A percentile compares a stretch with the other conserved stretches of the same genome.
Evolutionary conservation across 2,113 vertebrate genomes (phyloP).

Genomic region (human): GRCh38 chr12:27312501-27313000

Average conservation of each 20-base stretch:
- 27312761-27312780: neutral
- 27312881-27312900: neutral
- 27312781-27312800: neutral
- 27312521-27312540: conserved; percentile 47
- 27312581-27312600: conserved; percentile 97
- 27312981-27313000: too few relatives aligned
- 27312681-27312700: neutral
- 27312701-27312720: neutral
- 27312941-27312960: too few relatives aligned
- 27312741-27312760: neutral
- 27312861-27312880: neutral
- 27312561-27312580: conserved; percentile 98
- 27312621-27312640: conserved; percentile 99
- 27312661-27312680: conserved; percentile 95
- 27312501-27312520: conserved; percentile 20
- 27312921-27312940: too few relatives aligned
- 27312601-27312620: conserved; percentile 99
- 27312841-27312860: conserved; percentile 29
- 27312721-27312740: neutral
- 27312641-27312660: conserved; percentile 99
- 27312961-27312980: too few relatives aligned
- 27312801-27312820: neutral
- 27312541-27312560: conserved; percentile 94
- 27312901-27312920: neutral
- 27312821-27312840: neutral